A percentile compares a stretch with the other conserved stretches of the same genome.
Evolutionary conservation across 1,140 invertebrate genomes (phyloP).

Genomic region (honey bee (Apis mellifera)): DNA sequence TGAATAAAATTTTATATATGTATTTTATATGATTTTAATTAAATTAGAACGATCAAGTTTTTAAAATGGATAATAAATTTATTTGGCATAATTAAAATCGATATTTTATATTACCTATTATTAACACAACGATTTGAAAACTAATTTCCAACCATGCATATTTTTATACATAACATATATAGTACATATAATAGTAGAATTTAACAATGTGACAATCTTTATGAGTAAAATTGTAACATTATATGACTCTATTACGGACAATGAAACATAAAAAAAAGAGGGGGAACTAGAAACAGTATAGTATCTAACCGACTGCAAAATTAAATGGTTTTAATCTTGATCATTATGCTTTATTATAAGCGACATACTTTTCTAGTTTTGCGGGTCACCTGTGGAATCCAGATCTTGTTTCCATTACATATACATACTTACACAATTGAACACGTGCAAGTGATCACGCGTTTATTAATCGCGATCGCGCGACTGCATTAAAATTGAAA

Average conservation of each 20-base stretch:
- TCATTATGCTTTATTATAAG: not conserved
- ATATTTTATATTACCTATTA: too few relatives aligned
- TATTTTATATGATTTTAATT: not conserved
- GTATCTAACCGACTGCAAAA: not conserved
- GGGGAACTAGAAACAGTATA: not conserved
- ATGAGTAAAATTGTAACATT: not conserved
- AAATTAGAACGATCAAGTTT: not conserved
- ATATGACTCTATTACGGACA: not conserved
- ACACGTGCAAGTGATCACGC: slow-evolving; percentile 11
- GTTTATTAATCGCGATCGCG: not conserved
- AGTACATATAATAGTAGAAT: not conserved
- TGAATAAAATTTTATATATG: not conserved
- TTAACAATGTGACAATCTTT: slow-evolving; percentile 1
- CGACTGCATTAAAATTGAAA: slow-evolving; percentile 3
- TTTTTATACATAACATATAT: slow-evolving; percentile 2
- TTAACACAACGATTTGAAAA: not conserved
- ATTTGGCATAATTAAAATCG: not conserved
- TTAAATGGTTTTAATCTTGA: slow-evolving; percentile 5
- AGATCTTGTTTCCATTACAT: slow-evolving; percentile 23
- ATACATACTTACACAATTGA: not conserved
- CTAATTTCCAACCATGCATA: not conserved
- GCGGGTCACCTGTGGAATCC: slow-evolving; percentile 31
- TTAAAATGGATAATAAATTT: not conserved
- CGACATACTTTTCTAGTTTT: slow-evolving; percentile 32
- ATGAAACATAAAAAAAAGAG: not conserved